Evolutionary conservation across 2,113 vertebrate genomes (phyloP).

Genomic region (Ascaphus truei): DNA sequence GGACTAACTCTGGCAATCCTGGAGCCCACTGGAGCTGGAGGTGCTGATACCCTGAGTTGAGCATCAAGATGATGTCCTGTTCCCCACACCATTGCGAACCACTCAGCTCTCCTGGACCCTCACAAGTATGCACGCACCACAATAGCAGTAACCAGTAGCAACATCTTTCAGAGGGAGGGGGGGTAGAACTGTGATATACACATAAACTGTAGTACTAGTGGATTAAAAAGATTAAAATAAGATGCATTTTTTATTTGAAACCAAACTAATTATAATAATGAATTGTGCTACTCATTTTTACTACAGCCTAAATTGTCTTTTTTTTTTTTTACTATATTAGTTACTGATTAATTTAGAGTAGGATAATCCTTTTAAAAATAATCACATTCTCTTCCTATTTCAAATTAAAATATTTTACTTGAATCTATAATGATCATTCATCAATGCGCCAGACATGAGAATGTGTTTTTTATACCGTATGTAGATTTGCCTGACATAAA

Average conservation of each 20-base stretch:
- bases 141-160: no score
- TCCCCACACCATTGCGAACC: no score
- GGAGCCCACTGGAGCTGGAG: no score
- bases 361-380: not conserved
- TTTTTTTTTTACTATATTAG: not conserved
- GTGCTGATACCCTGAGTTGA: no score
- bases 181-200: no score
- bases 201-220: no score
- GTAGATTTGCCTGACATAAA: not conserved
- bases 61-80: no score
- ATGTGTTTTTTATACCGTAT: not conserved
- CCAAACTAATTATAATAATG: not conserved
- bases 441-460: not conserved
- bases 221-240: not conserved
- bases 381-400: not conserved
- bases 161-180: no score
- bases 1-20: no score
- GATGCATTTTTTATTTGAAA: not conserved
- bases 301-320: not conserved
- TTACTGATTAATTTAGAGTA: not conserved
- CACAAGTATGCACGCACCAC: no score
- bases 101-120: no score
- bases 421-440: not conserved
- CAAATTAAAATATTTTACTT: not conserved
- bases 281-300: not conserved